Evolutionary conservation across 2,113 vertebrate species (phyloP).

Genomic region (Seriola aureovittata): DNA sequence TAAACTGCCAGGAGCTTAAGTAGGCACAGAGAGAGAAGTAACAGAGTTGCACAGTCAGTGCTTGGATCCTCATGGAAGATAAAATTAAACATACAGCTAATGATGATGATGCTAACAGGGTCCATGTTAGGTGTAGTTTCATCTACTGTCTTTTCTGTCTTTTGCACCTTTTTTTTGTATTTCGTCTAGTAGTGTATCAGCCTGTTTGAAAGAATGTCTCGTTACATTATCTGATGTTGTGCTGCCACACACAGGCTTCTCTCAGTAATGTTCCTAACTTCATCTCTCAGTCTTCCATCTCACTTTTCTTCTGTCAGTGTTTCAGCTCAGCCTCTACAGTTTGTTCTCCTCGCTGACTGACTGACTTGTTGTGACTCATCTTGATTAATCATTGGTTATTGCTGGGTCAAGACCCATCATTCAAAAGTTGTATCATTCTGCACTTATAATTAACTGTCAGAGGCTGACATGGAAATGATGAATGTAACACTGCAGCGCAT

Average conservation of each 20-base stretch:
- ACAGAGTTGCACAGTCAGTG: neutral
- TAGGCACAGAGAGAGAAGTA: slow-evolving; percentile 13
- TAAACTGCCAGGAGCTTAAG: slow-evolving; percentile 44
- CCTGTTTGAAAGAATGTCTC: neutral
- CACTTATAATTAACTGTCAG: neutral
- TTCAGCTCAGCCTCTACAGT: neutral
- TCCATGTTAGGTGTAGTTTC: neutral
- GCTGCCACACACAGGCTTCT: neutral
- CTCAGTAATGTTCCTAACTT: neutral
- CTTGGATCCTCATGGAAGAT: neutral
- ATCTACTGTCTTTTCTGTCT: neutral
- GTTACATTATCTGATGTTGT: neutral
- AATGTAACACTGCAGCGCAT: neutral
- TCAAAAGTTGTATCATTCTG: neutral
- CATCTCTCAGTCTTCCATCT: neutral
- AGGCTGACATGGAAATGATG: neutral
- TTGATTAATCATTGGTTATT: neutral
- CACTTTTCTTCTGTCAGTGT: neutral
- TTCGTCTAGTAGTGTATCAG: neutral
- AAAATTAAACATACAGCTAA: neutral
- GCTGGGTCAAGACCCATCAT: neutral
- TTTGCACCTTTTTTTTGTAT: neutral
- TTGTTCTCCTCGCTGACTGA: neutral
- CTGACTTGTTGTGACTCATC: neutral
- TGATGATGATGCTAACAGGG: neutral